Conservation (phyloP, 2,797 vertebrate genomes). For the Hirundo rustica region DNA sequence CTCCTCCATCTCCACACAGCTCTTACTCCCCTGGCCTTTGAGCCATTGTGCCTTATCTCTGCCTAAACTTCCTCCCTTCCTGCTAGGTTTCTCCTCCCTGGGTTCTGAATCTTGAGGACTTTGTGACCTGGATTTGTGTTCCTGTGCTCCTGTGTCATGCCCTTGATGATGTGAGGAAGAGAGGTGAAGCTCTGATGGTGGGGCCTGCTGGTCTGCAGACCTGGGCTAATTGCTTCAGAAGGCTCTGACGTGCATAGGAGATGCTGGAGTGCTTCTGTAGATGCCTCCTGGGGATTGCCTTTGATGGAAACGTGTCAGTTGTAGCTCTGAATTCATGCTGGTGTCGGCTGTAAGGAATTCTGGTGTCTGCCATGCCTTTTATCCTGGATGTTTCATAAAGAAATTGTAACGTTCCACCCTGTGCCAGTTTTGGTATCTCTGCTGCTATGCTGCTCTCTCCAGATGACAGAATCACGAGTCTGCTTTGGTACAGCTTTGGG, state of each 20-base stretch:
- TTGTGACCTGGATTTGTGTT: background rate
- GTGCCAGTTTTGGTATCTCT: background rate
- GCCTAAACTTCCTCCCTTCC: background rate
- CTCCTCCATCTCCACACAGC: background rate
- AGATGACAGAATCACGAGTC: background rate
- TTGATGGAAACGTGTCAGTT: background rate
- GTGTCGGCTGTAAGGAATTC: background rate
- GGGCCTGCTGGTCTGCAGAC: background rate
- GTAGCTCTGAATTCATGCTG: background rate
- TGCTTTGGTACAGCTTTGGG: background rate
- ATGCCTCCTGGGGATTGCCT: background rate
- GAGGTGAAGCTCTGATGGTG: background rate
- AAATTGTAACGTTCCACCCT: background rate
- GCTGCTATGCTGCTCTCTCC: background rate
- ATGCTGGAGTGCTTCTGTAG: background rate
- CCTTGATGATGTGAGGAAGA: background rate
- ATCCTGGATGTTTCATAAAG: background rate
- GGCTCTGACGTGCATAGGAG: background rate
- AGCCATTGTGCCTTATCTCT: background rate
- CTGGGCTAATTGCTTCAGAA: background rate
- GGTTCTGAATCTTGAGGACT: background rate
- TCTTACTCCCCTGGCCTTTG: background rate
- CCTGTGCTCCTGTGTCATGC: accelerated
- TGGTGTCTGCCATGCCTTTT: background rate
- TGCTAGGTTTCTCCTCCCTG: background rate